These are phyloP conservation scores for Girardinus metallicus DNA, from an alignment of 2,797 vertebrate genomes.

Conservation along the genomic window DNA sequence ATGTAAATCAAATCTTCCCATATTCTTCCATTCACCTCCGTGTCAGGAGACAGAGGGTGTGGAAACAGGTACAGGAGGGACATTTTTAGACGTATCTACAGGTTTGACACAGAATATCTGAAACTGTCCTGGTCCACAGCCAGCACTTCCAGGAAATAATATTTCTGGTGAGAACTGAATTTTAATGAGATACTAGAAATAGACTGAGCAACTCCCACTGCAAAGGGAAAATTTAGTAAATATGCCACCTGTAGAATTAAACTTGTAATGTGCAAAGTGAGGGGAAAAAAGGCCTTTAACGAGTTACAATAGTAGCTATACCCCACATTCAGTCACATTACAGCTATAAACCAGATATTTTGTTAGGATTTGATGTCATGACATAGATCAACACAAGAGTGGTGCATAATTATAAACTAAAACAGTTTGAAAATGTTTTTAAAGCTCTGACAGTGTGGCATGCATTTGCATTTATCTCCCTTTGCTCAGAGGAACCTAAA, in stretches of 20 bases:
- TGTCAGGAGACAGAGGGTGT: slow-evolving; percentile 29
- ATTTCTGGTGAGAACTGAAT: slow-evolving; percentile 1
- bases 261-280: no score
- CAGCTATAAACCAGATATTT: background rate
- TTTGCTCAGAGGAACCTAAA: background rate
- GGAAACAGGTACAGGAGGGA: slow-evolving; percentile 34
- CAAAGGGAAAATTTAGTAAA: background rate
- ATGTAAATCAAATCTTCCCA: slow-evolving; percentile 22
- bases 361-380: background rate
- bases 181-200: background rate
- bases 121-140: background rate
- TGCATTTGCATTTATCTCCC: background rate
- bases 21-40: slow-evolving; percentile 30
- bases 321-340: background rate
- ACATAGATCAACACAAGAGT: background rate
- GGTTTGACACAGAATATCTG: slow-evolving; percentile 9
- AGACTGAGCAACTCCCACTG: background rate
- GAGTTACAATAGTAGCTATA: background rate
- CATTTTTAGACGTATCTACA: slow-evolving; percentile 19
- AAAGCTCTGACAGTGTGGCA: background rate
- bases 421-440: background rate
- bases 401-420: background rate
- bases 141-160: slow-evolving; percentile 8
- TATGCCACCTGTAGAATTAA: background rate
- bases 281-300: background rate